Base-by-base conservation (phyloP, 2,113 vertebrate species). In the Scolopax mira region DNA sequence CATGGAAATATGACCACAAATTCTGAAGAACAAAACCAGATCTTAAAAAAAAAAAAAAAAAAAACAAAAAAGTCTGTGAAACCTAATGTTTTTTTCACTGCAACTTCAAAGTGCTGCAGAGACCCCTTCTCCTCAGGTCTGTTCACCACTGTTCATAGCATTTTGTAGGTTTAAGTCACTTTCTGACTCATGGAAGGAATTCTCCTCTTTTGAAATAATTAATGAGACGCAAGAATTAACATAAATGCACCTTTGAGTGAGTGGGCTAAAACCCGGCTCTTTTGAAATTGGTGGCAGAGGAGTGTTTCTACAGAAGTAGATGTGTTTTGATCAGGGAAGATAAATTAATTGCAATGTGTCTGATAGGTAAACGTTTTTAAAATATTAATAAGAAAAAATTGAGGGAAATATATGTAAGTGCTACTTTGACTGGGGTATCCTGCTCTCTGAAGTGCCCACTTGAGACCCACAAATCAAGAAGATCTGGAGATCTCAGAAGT, bases 301-400 rank as follows among this genome's bases (percentile, higher is more conserved):
- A 88, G 44, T 60, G 62, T 91, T 94, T 93, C 54, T 79, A 42
- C 42, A 74, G 73, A 82, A 94, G 9, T 64, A 61, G 64, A 54
- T 35, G 48, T 77, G 70, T 93, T 95, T 96, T 95, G 93, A 92
- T 93, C 80, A 72, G 57, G 62, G 31, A 81, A 89, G 84, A 90
- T 75, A 93, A 77, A 96, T 82, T 85, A 85, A 79, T 92, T 85
- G 82, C 39, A 79, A 60, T 0, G 0, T 94, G 54, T 87, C 66
- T 93, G 72, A 62, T 71, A 89, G 4, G 6, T 89, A 86, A 84
- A 77, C 82, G 54, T 55, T 85, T 91, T 81, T 13, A 67, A 94
- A 94, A 85, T 87, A 95, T 41, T 93, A 80, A 48, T 86, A 55
- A 75, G 41, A 46, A 86, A 89, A 93, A 86, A 72, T 7, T 16